phyloP scores from a whole-genome alignment of 2,888 invertebrate species.

The Clostera curtula region DNA sequence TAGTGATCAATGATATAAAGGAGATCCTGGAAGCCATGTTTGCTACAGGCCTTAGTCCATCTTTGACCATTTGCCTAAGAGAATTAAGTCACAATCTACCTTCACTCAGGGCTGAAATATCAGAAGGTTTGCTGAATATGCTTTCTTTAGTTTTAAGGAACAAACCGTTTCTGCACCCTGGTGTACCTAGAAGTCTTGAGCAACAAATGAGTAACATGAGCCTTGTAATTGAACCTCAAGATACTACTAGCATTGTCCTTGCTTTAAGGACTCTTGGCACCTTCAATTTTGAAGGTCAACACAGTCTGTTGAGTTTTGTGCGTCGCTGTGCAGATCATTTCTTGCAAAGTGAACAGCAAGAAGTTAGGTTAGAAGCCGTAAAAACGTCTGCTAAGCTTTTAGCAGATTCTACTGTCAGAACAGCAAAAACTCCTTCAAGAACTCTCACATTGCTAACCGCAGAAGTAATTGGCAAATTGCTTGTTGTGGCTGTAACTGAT shows the following conservation, averaged over 20 bases:
- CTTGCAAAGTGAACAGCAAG: slow-evolving; percentile 91
- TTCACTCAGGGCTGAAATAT: slow-evolving; percentile 89
- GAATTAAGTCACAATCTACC: slow-evolving; percentile 94
- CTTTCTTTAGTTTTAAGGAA: slow-evolving; percentile 93
- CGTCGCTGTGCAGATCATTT: slow-evolving; percentile 94
- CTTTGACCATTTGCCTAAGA: slow-evolving; percentile 91
- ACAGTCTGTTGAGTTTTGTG: slow-evolving; percentile 92
- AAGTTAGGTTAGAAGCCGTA: slow-evolving; percentile 93
- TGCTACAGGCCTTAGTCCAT: slow-evolving; percentile 91
- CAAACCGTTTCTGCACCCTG: slow-evolving; percentile 87
- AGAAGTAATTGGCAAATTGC: slow-evolving; percentile 91
- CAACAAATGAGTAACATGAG: slow-evolving; percentile 65
- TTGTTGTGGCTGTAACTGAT: slow-evolving; percentile 96
- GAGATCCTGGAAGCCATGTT: slow-evolving; percentile 94
- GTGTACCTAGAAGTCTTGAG: slow-evolving; percentile 80
- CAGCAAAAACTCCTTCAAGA: slow-evolving; percentile 80
- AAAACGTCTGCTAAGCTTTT: slow-evolving; percentile 93
- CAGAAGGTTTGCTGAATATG: slow-evolving; percentile 93
- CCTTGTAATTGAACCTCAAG: slow-evolving; percentile 75
- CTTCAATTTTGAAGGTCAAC: slow-evolving; percentile 92
- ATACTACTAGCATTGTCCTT: slow-evolving; percentile 89
- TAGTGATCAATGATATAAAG: slow-evolving; percentile 84
- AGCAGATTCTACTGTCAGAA: slow-evolving; percentile 83
- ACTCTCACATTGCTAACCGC: slow-evolving; percentile 89
- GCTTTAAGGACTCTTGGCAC: slow-evolving; percentile 94